phyloP scores from a whole-genome alignment of 2,113 vertebrate species.

The Phyllostomus hastatus region DNA sequence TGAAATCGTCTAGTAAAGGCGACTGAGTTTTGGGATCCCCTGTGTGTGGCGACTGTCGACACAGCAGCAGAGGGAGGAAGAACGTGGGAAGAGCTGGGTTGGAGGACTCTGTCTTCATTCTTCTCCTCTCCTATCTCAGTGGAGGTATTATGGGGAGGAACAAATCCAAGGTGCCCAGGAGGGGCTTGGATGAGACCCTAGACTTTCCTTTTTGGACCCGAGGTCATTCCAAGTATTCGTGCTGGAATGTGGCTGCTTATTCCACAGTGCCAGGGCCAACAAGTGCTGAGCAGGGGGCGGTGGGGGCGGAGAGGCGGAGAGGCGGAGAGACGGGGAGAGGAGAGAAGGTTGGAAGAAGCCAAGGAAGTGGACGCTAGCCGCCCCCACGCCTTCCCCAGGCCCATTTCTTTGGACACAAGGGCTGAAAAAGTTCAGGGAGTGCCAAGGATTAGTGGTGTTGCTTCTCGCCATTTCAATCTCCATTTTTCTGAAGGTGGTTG shows the following conservation, averaged over 20 bases:
- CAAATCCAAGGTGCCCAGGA: not conserved
- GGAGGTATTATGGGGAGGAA: no score
- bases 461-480: not conserved
- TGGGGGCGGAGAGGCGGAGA: rapidly evolving
- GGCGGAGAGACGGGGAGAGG: not conserved
- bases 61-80: not conserved
- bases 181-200: not conserved
- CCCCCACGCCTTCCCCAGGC: rapidly evolving
- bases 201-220: no score
- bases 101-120: not conserved
- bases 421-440: no score
- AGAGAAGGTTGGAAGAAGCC: not conserved
- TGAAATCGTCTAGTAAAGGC: not conserved
- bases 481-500: not conserved
- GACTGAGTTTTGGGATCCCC: not conserved
- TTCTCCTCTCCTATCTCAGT: not conserved
- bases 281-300: no score
- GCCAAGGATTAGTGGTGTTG: rapidly evolving
- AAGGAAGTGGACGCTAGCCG: not conserved
- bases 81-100: not conserved
- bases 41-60: not conserved
- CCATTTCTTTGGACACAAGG: not conserved
- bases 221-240: not conserved
- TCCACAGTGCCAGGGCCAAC: rapidly evolving
- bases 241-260: not conserved